phyloP scores from a whole-genome alignment of 53 echinoderm and acorn worm species.

The Glandiceps talaboti region DNA sequence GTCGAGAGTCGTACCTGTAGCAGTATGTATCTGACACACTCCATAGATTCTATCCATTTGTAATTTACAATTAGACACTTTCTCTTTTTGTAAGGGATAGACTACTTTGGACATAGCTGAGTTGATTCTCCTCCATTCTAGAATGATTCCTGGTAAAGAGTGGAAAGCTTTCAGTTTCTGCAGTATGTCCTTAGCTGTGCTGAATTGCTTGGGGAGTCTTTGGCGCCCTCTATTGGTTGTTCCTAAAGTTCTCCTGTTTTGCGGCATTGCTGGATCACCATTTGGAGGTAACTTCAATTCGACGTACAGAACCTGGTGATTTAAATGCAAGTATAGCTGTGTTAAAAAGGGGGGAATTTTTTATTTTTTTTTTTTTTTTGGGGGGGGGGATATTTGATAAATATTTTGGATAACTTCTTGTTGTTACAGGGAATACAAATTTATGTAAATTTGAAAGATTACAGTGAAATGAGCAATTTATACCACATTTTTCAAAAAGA shows the following conservation, averaged over 20 bases:
- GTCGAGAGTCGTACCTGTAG: constrained; percentile 72
- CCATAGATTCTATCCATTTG: constrained; percentile 65
- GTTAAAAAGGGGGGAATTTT: no score
- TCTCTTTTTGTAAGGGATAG: constrained; percentile 86
- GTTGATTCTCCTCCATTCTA: constrained; percentile 87
- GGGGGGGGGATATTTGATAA: no score
- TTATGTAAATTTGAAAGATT: no score
- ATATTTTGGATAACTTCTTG: no score
- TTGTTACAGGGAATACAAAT: no score
- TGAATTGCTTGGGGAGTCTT: constrained; percentile 74
- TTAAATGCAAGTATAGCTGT: not conserved
- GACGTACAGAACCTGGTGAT: constrained; percentile 54
- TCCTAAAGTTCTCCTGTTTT: constrained; percentile 57
- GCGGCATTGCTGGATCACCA: constrained; percentile 42
- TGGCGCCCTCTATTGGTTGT: constrained; percentile 43
- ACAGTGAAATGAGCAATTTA: no score
- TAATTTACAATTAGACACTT: constrained; percentile 26
- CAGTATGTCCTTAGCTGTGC: constrained; percentile 78
- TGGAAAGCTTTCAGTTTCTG: constrained; percentile 82
- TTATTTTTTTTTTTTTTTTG: no score
- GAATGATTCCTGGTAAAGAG: constrained; percentile 59
- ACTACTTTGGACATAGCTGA: constrained; percentile 85
- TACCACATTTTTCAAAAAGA: no score
- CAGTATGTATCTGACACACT: constrained; percentile 82
- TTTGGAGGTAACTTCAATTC: constrained; percentile 85